These are phyloP conservation scores for Ochropleura leucogaster DNA, from an alignment of 2,888 invertebrate genomes.

Conservation along the genomic window DNA sequence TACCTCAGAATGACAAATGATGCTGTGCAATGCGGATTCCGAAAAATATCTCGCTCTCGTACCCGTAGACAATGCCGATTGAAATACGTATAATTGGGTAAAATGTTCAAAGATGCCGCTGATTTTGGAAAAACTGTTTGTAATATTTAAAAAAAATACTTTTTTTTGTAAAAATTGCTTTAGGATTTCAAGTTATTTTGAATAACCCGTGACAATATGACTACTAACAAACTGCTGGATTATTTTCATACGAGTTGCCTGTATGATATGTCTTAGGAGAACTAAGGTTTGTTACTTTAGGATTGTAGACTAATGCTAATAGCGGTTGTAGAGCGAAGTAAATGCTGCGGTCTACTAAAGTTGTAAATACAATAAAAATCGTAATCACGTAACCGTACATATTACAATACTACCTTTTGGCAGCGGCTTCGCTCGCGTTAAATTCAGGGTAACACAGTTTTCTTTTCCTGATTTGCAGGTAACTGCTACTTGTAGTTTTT, in stretches of 20 bases:
- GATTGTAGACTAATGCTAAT: background rate
- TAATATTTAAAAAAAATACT: background rate
- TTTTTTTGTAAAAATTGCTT: background rate
- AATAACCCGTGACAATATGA: background rate
- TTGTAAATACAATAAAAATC: background rate
- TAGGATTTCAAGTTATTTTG: background rate
- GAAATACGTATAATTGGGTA: constrained; percentile 78
- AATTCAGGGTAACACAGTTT: too few relatives aligned
- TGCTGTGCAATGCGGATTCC: constrained; percentile 76
- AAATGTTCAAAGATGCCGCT: constrained; percentile 62
- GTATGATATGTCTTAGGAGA: background rate
- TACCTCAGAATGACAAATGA: constrained; percentile 84
- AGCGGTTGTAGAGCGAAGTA: background rate
- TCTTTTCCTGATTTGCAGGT: too few relatives aligned
- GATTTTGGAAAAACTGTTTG: constrained; percentile 9
- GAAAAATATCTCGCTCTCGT: constrained; percentile 81
- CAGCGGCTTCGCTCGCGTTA: too few relatives aligned
- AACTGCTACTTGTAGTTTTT: too few relatives aligned
- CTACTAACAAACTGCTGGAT: background rate
- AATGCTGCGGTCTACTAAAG: background rate
- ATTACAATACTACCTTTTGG: too few relatives aligned
- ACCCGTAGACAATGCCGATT: constrained; percentile 80
- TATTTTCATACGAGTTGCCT: background rate
- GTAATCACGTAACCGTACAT: background rate
- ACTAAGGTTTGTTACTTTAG: background rate